These are phyloP conservation scores for Rotaria macrura DNA, from an alignment of 2,888 invertebrate species.

Conservation along the genomic window DNA sequence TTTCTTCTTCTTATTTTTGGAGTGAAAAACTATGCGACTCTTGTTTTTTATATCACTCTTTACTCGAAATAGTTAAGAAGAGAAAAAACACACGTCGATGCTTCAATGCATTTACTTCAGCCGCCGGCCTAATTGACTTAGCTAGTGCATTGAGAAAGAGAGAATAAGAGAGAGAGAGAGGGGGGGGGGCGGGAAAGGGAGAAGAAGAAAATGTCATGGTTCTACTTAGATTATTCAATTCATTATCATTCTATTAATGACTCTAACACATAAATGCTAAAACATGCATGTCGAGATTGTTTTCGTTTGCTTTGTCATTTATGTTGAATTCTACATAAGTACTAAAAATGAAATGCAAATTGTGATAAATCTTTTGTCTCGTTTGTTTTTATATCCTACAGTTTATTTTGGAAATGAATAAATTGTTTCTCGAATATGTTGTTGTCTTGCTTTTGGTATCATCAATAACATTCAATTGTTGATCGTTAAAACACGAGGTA, in stretches of 20 bases:
- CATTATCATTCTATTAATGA: background rate
- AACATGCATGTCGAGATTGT: background rate
- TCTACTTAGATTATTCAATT: background rate
- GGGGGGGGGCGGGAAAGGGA: too few species aligned
- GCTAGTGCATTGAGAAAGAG: background rate
- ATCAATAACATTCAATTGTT: too few species aligned
- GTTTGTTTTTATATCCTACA: too few species aligned
- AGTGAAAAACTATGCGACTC: background rate
- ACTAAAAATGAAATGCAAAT: too few species aligned
- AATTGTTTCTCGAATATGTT: too few species aligned
- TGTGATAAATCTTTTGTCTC: too few species aligned
- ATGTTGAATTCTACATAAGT: background rate
- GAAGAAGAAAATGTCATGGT: background rate
- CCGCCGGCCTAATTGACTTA: background rate
- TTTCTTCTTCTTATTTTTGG: background rate
- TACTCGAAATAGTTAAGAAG: background rate
- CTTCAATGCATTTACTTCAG: background rate
- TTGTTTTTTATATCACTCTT: background rate
- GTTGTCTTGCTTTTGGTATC: too few species aligned
- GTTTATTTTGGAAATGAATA: too few species aligned
- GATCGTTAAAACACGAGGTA: too few species aligned
- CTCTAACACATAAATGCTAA: background rate
- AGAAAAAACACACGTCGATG: background rate
- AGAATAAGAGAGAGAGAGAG: too few species aligned
- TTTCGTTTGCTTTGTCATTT: background rate